Conservation (phyloP, 1,140 invertebrate genomes). For the Penaeus chinensis region DNA sequence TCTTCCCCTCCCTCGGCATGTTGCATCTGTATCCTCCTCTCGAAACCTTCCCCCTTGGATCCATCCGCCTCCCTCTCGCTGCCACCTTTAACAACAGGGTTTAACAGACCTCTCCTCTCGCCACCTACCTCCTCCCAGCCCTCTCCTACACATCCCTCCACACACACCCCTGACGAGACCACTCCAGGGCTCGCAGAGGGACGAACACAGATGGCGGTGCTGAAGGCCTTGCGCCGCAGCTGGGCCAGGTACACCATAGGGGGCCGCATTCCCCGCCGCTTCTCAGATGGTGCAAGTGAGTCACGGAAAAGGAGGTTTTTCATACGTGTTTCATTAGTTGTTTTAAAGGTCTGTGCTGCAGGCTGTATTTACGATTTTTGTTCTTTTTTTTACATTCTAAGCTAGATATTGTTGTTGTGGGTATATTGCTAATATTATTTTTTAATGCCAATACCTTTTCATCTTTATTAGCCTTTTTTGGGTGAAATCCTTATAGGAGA, state of each 20-base stretch:
- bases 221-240: slow-evolving; percentile 8
- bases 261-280: slow-evolving; percentile 6
- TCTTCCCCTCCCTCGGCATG: background rate
- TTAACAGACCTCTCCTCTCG: slow-evolving; percentile 17
- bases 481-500: too few relatives aligned
- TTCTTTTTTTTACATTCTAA: too few relatives aligned
- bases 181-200: background rate
- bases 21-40: too few relatives aligned
- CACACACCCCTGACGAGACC: slow-evolving; percentile 7
- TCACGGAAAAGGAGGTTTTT: background rate
- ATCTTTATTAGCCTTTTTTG: too few relatives aligned
- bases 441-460: too few relatives aligned
- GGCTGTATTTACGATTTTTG: too few relatives aligned
- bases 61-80: too few relatives aligned
- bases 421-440: too few relatives aligned
- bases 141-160: slow-evolving; percentile 6
- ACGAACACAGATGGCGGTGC: slow-evolving; percentile 28
- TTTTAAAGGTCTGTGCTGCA: background rate
- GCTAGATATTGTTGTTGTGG: too few relatives aligned
- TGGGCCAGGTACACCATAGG: slow-evolving; percentile 4
- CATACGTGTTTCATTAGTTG: background rate
- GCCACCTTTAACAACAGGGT: background rate
- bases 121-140: slow-evolving; percentile 2
- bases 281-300: slow-evolving; percentile 13
- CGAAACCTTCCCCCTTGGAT: too few relatives aligned